phyloP scores from a whole-genome alignment of 2,888 invertebrate species.

The Cephus runcator region DNA sequence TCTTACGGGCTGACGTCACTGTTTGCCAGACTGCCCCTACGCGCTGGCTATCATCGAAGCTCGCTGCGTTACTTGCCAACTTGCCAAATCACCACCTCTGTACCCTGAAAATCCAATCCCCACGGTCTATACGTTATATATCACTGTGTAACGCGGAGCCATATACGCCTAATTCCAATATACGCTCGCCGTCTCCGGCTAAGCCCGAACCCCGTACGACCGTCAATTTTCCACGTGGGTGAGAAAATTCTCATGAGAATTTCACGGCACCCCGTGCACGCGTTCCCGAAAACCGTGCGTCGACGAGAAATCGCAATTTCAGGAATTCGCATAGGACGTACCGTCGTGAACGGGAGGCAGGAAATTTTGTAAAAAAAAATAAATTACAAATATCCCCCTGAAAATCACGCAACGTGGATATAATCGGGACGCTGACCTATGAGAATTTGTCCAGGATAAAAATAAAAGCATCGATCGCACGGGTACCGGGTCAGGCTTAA shows the following conservation, averaged over 20 bases:
- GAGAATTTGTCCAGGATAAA: too few relatives aligned
- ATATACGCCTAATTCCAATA: background rate
- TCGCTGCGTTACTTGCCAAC: background rate
- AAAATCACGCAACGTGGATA: too few relatives aligned
- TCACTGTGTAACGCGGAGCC: background rate
- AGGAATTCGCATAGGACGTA: background rate
- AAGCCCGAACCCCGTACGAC: background rate
- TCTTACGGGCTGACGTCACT: conserved; percentile 32
- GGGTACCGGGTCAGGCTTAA: too few relatives aligned
- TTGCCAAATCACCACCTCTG: background rate
- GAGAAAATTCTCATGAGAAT: background rate
- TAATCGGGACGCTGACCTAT: too few relatives aligned
- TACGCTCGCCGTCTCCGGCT: background rate
- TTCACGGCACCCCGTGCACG: background rate
- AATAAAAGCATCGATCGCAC: too few relatives aligned
- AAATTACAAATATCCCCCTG: too few relatives aligned
- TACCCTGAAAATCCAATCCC: background rate
- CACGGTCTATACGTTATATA: background rate
- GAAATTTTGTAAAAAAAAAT: too few relatives aligned
- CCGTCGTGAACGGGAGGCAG: too few relatives aligned
- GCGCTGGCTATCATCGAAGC: background rate
- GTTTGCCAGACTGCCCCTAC: conserved; percentile 24
- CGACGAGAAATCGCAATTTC: background rate
- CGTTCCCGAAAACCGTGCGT: too few relatives aligned
- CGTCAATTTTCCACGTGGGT: background rate